phyloP scores from a whole-genome alignment of 2,797 vertebrate genomes.

The Dendrocincla tyrannina region DNA sequence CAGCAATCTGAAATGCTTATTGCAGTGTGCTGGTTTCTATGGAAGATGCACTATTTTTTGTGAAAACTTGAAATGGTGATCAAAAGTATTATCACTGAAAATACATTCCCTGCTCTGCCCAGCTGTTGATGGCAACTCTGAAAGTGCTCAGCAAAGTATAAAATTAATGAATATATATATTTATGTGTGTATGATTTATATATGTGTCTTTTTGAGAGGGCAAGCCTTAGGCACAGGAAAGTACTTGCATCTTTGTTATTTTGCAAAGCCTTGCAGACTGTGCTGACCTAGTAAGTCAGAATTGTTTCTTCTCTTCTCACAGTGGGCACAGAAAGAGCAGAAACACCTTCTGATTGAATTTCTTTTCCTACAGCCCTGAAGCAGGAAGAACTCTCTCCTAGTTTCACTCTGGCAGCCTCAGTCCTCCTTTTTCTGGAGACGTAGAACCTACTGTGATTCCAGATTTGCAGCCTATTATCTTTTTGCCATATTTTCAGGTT shows the following conservation, averaged over 20 bases:
- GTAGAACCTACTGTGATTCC: background rate
- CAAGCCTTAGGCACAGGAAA: background rate
- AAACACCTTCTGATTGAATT: background rate
- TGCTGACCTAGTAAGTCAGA: background rate
- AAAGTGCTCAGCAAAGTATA: background rate
- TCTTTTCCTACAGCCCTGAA: background rate
- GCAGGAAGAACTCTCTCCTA: background rate
- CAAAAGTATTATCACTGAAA: background rate
- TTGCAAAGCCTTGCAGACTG: background rate
- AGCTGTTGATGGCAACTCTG: background rate
- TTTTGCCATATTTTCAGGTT: background rate
- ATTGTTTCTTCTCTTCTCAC: background rate
- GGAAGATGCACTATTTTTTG: background rate
- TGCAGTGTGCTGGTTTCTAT: background rate
- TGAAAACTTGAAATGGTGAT: background rate
- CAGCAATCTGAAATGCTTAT: background rate
- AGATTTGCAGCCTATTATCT: background rate
- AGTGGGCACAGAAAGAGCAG: background rate
- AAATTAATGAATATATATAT: background rate
- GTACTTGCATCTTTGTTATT: background rate
- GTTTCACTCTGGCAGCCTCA: background rate
- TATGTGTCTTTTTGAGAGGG: background rate
- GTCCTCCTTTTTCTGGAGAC: background rate
- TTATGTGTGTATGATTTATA: background rate
- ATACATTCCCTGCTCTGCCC: background rate